Percentiles rank a stretch among this genome's conserved stretches.
Conservation (phyloP, 53 echinoderm and acorn worm species). For the Stichopus horrens region DNA sequence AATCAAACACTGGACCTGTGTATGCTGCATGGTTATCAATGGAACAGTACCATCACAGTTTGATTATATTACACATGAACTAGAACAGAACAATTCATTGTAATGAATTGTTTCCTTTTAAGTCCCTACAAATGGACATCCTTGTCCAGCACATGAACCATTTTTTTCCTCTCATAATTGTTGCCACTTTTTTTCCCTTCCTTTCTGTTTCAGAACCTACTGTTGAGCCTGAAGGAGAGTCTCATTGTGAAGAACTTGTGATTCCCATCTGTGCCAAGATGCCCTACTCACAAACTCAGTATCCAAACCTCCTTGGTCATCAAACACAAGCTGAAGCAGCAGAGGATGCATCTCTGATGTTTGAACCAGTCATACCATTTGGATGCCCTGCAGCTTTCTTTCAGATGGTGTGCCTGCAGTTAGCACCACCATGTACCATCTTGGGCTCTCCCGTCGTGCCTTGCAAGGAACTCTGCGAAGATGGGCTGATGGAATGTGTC, state of each 20-base stretch:
- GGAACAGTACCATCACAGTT: neutral
- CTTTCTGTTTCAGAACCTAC: neutral
- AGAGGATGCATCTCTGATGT: neutral
- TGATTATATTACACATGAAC: neutral
- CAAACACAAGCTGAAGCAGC: slow-evolving; percentile 7
- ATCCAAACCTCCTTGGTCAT: slow-evolving; percentile 6
- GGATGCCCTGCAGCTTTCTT: slow-evolving; percentile 31
- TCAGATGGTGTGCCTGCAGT: slow-evolving; percentile 33
- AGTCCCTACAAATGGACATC: neutral
- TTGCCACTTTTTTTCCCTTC: neutral
- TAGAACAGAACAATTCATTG: neutral
- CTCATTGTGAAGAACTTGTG: neutral
- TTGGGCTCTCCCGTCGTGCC: neutral
- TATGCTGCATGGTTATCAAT: neutral
- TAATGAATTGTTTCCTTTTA: neutral
- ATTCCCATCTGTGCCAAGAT: neutral
- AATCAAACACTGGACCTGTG: neutral
- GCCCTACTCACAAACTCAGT: slow-evolving; percentile 12
- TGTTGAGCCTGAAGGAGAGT: neutral
- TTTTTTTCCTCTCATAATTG: neutral
- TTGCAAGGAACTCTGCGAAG: slow-evolving; percentile 19
- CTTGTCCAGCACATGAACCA: neutral
- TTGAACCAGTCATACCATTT: neutral
- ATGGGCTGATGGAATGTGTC: neutral
- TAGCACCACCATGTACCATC: slow-evolving; percentile 12